phyloP scores from a whole-genome alignment of 2,888 invertebrate genomes.

The Zootermopsis nevadensis region DNA sequence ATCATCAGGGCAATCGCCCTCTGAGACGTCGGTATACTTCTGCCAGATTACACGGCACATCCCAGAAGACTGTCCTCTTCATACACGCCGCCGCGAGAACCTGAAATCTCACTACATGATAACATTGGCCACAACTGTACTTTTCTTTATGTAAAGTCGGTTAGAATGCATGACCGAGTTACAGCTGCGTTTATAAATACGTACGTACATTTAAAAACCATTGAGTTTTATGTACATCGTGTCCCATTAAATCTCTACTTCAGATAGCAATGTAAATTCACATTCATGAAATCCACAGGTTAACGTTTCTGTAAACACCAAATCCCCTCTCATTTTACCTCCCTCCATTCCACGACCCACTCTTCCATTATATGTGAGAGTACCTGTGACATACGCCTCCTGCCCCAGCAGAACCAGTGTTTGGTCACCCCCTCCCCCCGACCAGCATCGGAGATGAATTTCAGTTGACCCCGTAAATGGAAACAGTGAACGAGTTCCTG shows the following conservation, averaged over 20 bases:
- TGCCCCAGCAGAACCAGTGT: constrained; percentile 2
- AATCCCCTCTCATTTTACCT: not conserved
- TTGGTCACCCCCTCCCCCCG: not conserved
- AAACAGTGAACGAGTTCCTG: too few species aligned
- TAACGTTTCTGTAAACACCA: constrained; percentile 24
- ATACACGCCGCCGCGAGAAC: too few species aligned
- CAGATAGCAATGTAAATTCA: not conserved
- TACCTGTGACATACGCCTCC: constrained; percentile 8
- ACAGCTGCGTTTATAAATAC: not conserved
- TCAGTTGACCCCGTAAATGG: too few species aligned
- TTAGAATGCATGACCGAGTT: not conserved
- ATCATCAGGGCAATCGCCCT: too few species aligned
- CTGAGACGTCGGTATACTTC: too few species aligned
- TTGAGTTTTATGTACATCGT: constrained; percentile 1
- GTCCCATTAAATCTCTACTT: not conserved
- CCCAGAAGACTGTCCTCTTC: too few species aligned
- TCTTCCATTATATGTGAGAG: not conserved
- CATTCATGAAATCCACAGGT: constrained; percentile 3
- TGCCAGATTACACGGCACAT: too few species aligned
- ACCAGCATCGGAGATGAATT: constrained; percentile 11
- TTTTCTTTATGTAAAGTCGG: not conserved
- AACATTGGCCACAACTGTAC: too few species aligned
- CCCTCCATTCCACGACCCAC: not conserved
- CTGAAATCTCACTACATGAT: too few species aligned
- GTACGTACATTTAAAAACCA: not conserved